Evolutionary conservation across 2,888 invertebrate genomes (phyloP).

Genomic region (Parnassius smintheus): DNA sequence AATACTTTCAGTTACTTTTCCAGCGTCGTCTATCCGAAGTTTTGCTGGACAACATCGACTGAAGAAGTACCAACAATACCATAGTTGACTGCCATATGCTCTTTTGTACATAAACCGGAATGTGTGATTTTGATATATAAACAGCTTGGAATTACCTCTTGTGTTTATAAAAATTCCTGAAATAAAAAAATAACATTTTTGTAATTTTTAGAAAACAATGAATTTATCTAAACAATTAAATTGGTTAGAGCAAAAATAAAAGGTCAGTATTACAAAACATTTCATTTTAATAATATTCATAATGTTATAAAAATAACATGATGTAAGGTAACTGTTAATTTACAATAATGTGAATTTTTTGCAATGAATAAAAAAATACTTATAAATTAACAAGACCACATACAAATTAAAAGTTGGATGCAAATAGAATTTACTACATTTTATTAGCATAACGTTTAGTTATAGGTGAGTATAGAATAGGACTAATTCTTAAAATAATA

Average conservation of each 20-base stretch:
- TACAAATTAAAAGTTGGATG: too few relatives aligned
- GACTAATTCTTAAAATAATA: too few relatives aligned
- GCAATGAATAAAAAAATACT: too few relatives aligned
- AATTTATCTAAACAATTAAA: background rate
- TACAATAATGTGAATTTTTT: too few relatives aligned
- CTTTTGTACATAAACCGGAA: slow-evolving; percentile 78
- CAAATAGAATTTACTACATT: too few relatives aligned
- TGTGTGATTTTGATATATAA: slow-evolving; percentile 76
- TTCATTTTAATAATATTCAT: background rate
- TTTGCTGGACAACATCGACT: slow-evolving; percentile 75
- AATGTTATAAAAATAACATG: too few relatives aligned
- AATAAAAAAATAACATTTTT: slow-evolving; percentile 42
- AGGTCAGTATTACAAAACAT: background rate
- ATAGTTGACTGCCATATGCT: slow-evolving; percentile 75
- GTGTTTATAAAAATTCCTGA: slow-evolving; percentile 77
- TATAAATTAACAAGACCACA: too few relatives aligned
- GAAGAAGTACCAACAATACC: slow-evolving; percentile 79
- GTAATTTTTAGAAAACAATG: slow-evolving; percentile 8
- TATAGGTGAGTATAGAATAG: too few relatives aligned
- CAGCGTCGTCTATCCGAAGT: slow-evolving; percentile 68
- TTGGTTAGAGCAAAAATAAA: background rate
- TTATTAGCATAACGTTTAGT: too few relatives aligned
- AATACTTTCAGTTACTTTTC: slow-evolving; percentile 71
- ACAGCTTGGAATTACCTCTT: slow-evolving; percentile 73
- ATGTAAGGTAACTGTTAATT: too few relatives aligned